These are phyloP conservation scores for Lithobates pipiens DNA, from an alignment of 2,797 vertebrate species.

Conservation along the genomic window DNA sequence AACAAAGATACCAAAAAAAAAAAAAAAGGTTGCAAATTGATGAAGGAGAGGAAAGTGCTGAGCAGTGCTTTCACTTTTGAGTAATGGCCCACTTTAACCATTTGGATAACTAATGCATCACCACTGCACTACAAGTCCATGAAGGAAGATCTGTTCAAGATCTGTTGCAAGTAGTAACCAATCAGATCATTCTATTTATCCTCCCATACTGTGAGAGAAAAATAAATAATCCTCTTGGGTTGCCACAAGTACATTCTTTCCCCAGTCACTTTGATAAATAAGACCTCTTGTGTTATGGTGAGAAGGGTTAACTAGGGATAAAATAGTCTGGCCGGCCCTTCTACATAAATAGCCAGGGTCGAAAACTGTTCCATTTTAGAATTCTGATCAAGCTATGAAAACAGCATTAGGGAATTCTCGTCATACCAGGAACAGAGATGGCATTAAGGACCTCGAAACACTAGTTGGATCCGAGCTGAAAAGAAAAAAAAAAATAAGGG, in stretches of 20 bases:
- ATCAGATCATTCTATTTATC: too few relatives aligned
- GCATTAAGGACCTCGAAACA: slow-evolving; percentile 73
- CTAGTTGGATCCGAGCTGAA: slow-evolving; percentile 47
- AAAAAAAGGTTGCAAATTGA: too few relatives aligned
- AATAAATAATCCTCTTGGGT: too few relatives aligned
- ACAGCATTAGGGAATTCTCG: slow-evolving; percentile 73
- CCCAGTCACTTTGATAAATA: neutral
- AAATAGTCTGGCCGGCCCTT: slow-evolving; percentile 72
- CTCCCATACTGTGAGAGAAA: too few relatives aligned
- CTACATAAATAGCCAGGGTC: slow-evolving; percentile 72
- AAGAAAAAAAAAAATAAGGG: slow-evolving; percentile 66
- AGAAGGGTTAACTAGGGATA: slow-evolving; percentile 38
- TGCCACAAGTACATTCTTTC: neutral
- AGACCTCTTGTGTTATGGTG: neutral
- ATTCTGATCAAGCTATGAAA: slow-evolving; percentile 74
- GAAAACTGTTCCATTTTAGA: slow-evolving; percentile 76
- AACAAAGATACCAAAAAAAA: too few relatives aligned
- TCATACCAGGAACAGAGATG: slow-evolving; percentile 73
- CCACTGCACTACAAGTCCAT: too few relatives aligned
- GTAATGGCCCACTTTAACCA: too few relatives aligned
- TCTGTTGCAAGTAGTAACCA: too few relatives aligned
- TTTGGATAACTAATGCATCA: too few relatives aligned
- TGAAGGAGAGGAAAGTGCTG: too few relatives aligned
- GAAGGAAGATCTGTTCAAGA: too few relatives aligned
- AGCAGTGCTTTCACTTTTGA: too few relatives aligned